Evolutionary conservation across 2,888 invertebrate species (phyloP).

Genomic region (Strigamia maritima): DNA sequence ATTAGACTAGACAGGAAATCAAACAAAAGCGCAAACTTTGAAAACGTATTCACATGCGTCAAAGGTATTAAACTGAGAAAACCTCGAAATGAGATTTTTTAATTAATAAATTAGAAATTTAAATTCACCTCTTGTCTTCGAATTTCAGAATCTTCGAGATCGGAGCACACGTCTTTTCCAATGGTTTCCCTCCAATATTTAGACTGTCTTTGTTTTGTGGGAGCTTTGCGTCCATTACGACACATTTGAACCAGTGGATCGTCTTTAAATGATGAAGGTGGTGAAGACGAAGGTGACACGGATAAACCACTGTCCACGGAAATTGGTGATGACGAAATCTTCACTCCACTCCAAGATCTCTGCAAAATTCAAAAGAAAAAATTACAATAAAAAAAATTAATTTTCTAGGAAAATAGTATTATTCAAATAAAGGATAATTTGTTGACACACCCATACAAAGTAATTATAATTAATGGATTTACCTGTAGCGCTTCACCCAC

Average conservation of each 20-base stretch:
- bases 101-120: neutral
- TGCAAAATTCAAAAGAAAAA: slow-evolving; percentile 9
- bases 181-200: slow-evolving; percentile 41
- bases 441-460: neutral
- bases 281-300: slow-evolving; percentile 6
- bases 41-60: neutral
- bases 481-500: slow-evolving; percentile 41
- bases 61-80: neutral
- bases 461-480: neutral
- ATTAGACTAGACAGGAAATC: neutral
- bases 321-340: slow-evolving; percentile 35
- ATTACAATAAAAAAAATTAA: neutral
- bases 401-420: neutral
- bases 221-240: neutral
- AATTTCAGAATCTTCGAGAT: slow-evolving; percentile 39
- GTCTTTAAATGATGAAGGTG: slow-evolving; percentile 10
- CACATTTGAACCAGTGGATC: neutral
- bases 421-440: neutral
- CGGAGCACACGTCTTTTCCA: neutral
- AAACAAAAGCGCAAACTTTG: neutral
- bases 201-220: slow-evolving; percentile 38
- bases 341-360: slow-evolving; percentile 43
- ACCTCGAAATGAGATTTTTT: neutral
- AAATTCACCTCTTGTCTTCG: slow-evolving; percentile 41
- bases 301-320: slow-evolving; percentile 1